Conservation (phyloP, 2,113 vertebrate species). For the Onychostruthus taczanowskii region DNA sequence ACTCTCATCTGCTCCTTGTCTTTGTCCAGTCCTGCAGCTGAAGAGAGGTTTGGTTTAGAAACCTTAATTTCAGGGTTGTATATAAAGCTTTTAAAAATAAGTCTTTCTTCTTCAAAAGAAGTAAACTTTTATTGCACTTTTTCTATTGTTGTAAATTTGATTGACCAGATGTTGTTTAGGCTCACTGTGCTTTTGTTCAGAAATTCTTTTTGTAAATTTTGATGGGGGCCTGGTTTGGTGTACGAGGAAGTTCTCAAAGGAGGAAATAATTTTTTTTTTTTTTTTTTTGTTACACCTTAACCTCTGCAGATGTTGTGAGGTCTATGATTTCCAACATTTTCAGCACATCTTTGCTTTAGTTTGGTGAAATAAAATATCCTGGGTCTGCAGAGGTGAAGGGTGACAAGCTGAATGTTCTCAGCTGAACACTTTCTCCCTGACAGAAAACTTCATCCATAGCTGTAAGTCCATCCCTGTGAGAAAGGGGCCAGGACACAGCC, state of each 20-base stretch:
- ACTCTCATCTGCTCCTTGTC: background rate
- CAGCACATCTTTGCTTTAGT: slow-evolving; percentile 33
- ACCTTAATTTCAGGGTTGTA: slow-evolving; percentile 45
- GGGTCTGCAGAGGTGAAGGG: background rate
- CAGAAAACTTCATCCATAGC: background rate
- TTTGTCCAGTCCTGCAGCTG: background rate
- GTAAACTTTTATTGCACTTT: slow-evolving; percentile 70
- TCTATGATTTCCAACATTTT: slow-evolving; percentile 51
- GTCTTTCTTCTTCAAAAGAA: slow-evolving; percentile 77
- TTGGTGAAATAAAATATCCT: slow-evolving; percentile 8
- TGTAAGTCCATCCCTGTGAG: background rate
- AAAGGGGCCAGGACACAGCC: background rate
- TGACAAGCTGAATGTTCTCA: background rate
- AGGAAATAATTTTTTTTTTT: slow-evolving; percentile 12
- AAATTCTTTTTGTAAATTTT: slow-evolving; percentile 61
- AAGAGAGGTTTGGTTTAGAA: slow-evolving; percentile 28
- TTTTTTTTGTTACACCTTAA: slow-evolving; percentile 3
- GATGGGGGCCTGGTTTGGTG: slow-evolving; percentile 39
- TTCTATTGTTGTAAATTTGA: slow-evolving; percentile 76
- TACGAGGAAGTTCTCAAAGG: slow-evolving; percentile 60
- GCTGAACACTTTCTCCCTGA: background rate
- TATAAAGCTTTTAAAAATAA: slow-evolving; percentile 52
- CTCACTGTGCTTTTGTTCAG: slow-evolving; percentile 49
- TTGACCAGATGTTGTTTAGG: slow-evolving; percentile 77
- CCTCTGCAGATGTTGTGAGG: slow-evolving; percentile 69